Evolutionary conservation across 2,113 vertebrate genomes (phyloP).

Genomic region (Lycaon pictus): DNA sequence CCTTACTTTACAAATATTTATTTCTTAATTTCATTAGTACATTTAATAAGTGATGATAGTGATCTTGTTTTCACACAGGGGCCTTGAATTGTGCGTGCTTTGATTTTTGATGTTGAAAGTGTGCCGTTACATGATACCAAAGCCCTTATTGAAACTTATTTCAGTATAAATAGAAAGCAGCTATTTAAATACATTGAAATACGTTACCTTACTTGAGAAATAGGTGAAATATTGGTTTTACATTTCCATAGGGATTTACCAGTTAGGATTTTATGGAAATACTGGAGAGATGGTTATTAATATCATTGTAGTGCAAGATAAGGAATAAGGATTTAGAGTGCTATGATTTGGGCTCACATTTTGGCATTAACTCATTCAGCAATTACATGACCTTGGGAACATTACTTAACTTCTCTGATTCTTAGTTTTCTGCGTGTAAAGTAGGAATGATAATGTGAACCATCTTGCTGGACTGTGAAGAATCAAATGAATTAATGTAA

Average conservation of each 20-base stretch:
- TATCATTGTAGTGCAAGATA: background rate
- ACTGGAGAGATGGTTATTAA: constrained; percentile 17
- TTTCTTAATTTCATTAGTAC: constrained; percentile 1
- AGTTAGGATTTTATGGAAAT: constrained; percentile 28
- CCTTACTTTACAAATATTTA: constrained; percentile 10
- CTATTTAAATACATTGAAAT: background rate
- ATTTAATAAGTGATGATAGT: constrained; percentile 7
- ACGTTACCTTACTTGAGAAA: background rate
- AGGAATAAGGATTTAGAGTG: background rate
- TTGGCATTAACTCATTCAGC: background rate
- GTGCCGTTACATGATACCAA: background rate
- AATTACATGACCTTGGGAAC: background rate
- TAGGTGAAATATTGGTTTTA: background rate
- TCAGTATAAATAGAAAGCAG: constrained; percentile 17
- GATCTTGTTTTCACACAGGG: background rate
- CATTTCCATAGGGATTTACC: background rate
- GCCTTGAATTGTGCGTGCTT: background rate
- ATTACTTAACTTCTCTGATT: background rate
- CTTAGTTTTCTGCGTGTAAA: constrained; percentile 24
- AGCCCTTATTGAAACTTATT: background rate
- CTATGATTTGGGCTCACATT: background rate
- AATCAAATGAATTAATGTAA: background rate
- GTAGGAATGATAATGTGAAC: background rate
- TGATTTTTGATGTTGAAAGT: constrained; percentile 28
- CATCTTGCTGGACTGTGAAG: background rate